Conservation (phyloP, 2,113 vertebrate species). For the Coptodon bakossiorum region DNA sequence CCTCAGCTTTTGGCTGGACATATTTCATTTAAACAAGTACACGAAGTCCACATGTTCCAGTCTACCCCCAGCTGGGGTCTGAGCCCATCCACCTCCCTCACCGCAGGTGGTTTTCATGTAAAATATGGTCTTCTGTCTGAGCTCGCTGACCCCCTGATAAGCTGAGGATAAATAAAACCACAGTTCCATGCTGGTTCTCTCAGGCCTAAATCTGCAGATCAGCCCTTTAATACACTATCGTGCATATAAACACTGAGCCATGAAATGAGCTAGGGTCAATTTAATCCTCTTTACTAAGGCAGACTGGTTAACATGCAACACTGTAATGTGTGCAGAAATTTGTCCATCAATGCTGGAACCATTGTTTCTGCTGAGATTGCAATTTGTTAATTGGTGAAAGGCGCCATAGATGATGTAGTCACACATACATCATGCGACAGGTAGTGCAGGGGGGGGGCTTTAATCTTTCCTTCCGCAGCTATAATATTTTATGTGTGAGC, state of each 20-base stretch:
- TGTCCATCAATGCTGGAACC: conserved; percentile 28
- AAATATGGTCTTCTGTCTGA: conserved; percentile 30
- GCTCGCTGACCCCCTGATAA: conserved; percentile 7
- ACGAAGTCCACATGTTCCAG: not conserved
- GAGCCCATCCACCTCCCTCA: not conserved
- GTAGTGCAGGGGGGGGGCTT: not conserved
- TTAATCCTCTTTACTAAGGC: conserved; percentile 54
- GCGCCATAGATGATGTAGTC: conserved; percentile 39
- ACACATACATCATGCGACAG: conserved; percentile 39
- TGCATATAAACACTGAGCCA: conserved; percentile 49
- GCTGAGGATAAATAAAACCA: conserved; percentile 6
- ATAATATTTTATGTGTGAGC: conserved; percentile 41
- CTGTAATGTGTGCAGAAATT: conserved; percentile 12
- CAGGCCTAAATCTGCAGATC: conserved; percentile 34
- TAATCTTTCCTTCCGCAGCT: conserved; percentile 34
- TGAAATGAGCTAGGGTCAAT: conserved; percentile 48
- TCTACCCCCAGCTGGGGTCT: conserved; percentile 30
- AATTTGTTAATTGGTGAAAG: conserved; percentile 52
- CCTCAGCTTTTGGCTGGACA: not conserved
- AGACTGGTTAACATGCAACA: not conserved
- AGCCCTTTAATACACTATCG: conserved; percentile 45
- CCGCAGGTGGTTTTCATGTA: conserved; percentile 13
- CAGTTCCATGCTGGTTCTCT: conserved; percentile 11
- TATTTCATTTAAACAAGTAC: conserved; percentile 31
- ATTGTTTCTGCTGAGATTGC: conserved; percentile 52